Evolutionary conservation across 2,888 invertebrate genomes (phyloP).

Genomic region (Lamellibrachia columna): DNA sequence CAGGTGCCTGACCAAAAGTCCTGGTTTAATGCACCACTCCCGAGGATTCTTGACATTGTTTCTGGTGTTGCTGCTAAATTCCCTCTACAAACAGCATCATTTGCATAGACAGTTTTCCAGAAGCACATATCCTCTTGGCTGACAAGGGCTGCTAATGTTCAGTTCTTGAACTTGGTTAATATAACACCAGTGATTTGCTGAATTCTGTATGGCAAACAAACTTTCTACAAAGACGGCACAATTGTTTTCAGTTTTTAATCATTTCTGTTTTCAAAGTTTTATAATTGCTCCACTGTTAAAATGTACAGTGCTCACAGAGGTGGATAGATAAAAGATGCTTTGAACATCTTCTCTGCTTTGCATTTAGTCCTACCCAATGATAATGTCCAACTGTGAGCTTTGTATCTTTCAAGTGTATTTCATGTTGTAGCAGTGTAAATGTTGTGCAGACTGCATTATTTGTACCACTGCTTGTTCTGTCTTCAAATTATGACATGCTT

Average conservation of each 20-base stretch:
- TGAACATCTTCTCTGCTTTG: not conserved
- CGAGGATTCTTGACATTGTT: constrained; percentile 1
- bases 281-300: not conserved
- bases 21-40: not conserved
- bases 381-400: not conserved
- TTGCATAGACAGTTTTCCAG: not conserved
- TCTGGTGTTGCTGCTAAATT: not conserved
- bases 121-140: not conserved
- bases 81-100: not conserved
- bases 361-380: too few species aligned
- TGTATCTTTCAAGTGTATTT: not conserved
- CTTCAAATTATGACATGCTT: not conserved
- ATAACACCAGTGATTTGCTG: not conserved
- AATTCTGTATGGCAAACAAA: not conserved
- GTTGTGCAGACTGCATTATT: not conserved
- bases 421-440: not conserved
- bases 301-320: not conserved
- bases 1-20: not conserved
- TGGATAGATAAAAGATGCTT: not conserved
- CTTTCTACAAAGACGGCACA: not conserved
- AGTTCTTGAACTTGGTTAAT: not conserved
- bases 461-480: not conserved
- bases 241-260: not conserved
- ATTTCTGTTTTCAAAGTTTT: not conserved
- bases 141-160: not conserved